phyloP scores from a whole-genome alignment of 2,888 invertebrate genomes.

The Drosophila helvetica region DNA sequence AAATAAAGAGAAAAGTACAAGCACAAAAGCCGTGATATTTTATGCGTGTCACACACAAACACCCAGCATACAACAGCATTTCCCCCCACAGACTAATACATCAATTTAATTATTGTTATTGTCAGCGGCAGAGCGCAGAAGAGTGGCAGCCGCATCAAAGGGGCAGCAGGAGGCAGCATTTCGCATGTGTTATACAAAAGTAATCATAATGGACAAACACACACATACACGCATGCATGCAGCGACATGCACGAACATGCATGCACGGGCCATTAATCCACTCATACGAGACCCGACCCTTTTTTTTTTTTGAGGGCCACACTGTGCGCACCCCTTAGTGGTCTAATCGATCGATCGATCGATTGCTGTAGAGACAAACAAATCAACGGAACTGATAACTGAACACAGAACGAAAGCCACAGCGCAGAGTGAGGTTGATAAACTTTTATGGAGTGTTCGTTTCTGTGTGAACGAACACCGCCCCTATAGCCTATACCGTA shows the following conservation, averaged over 20 bases:
- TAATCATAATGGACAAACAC: slow-evolving; percentile 39
- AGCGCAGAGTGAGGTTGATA: slow-evolving; percentile 62
- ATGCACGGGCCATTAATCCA: too few relatives aligned
- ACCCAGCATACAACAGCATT: neutral
- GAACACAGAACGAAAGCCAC: neutral
- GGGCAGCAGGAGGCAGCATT: slow-evolving; percentile 12
- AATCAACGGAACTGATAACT: slow-evolving; percentile 65
- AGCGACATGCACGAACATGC: neutral
- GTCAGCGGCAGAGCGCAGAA: neutral
- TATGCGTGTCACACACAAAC: neutral
- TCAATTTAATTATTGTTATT: slow-evolving; percentile 64
- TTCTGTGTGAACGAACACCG: neutral
- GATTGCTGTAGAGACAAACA: slow-evolving; percentile 28
- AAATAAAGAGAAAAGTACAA: neutral
- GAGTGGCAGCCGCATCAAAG: slow-evolving; percentile 37
- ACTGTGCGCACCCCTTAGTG: slow-evolving; percentile 56
- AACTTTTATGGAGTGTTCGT: slow-evolving; percentile 52
- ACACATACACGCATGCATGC: neutral
- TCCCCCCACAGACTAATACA: slow-evolving; percentile 55
- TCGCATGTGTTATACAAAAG: slow-evolving; percentile 33
- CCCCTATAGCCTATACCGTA: neutral
- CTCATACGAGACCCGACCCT: neutral
- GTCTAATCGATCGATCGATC: slow-evolving; percentile 74
- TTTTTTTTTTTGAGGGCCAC: slow-evolving; percentile 23
- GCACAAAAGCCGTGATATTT: slow-evolving; percentile 9